Evolutionary conservation across 2,113 vertebrate species (phyloP).

Genomic region (Tetrax tetrax): DNA sequence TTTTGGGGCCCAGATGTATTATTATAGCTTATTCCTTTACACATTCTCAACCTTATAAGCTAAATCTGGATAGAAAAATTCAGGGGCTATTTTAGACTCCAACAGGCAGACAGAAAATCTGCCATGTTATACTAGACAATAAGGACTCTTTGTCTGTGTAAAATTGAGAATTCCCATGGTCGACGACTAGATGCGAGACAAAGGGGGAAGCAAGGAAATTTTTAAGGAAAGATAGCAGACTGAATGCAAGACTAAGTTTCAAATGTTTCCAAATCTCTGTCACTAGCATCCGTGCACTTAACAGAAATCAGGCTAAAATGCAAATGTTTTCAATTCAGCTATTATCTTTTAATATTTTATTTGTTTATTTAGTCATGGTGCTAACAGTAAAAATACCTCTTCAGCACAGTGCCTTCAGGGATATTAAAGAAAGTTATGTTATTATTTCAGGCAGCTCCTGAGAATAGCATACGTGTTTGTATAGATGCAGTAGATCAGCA

Average conservation of each 20-base stretch:
- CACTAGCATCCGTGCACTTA: background rate
- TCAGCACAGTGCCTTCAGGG: background rate
- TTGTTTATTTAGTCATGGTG: constrained; percentile 37
- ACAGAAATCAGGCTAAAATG: constrained; percentile 28
- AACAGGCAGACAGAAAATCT: background rate
- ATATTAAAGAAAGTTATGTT: constrained; percentile 1
- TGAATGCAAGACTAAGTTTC: background rate
- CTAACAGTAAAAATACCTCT: constrained; percentile 10
- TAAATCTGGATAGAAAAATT: background rate
- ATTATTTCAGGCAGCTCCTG: background rate
- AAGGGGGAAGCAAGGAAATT: background rate
- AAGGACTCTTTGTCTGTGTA: background rate
- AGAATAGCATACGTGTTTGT: background rate
- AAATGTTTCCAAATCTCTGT: constrained; percentile 38
- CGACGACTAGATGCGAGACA: background rate
- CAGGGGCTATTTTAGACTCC: background rate
- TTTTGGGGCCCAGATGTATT: background rate
- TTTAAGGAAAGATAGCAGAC: background rate
- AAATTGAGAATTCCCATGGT: constrained; percentile 15
- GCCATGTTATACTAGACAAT: background rate
- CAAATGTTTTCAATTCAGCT: constrained; percentile 41
- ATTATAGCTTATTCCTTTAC: background rate
- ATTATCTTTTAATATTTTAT: constrained; percentile 38
- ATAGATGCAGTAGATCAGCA: background rate
- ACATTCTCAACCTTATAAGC: background rate